These are phyloP conservation scores for Protobothrops flavoviridis DNA, from an alignment of 2,113 vertebrate species.

Conservation along the genomic window DNA sequence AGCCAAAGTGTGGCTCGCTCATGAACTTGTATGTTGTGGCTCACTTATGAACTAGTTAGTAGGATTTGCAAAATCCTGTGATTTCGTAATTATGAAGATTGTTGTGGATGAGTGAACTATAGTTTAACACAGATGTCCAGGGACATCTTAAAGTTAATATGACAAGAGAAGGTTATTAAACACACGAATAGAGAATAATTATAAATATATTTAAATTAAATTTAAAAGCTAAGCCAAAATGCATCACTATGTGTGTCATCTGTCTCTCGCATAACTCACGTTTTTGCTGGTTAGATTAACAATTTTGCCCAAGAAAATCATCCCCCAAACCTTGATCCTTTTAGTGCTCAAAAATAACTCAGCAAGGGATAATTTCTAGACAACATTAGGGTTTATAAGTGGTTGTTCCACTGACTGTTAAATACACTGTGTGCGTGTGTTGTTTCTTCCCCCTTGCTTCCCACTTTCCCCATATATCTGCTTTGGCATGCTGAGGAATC, in stretches of 20 bases:
- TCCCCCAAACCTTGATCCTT: not conserved
- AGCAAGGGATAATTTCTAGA: no score
- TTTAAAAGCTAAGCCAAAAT: not conserved
- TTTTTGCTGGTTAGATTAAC: not conserved
- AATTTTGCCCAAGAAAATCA: not conserved
- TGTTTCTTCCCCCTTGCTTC: no score
- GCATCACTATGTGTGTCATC: not conserved
- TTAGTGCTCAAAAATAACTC: not conserved
- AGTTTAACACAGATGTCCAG: not conserved
- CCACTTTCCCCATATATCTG: no score
- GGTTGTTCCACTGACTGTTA: no score
- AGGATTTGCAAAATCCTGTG: not conserved
- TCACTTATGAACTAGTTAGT: not conserved
- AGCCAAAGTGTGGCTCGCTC: not conserved
- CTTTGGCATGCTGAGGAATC: no score
- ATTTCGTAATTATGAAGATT: not conserved
- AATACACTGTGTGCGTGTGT: no score
- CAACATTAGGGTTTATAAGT: no score
- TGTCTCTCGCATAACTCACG: not conserved
- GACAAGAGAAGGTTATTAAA: not conserved
- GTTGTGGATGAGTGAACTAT: not conserved
- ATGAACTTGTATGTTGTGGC: not conserved
- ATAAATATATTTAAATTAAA: not conserved
- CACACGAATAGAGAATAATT: not conserved
- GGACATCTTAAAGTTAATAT: not conserved